Percentiles rank a stretch among this genome's conserved stretches.
phyloP scores from a whole-genome alignment of 2,113 vertebrate species.

The Psittacula cyanocephala region DNA sequence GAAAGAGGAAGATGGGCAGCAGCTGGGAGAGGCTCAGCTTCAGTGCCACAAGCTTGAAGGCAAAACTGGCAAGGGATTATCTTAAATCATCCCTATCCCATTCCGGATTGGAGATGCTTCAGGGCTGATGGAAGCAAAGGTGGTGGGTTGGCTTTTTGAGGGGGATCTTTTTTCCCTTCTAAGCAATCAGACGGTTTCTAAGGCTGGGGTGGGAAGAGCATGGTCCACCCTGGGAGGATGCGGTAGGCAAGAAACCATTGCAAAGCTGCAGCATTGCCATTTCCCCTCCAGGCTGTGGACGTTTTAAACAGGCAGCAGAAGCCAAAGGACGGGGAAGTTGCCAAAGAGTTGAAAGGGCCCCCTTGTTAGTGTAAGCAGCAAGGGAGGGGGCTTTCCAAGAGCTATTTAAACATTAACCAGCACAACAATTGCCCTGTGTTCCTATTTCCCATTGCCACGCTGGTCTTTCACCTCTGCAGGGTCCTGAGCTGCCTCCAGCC shows the following conservation, averaged over 20 bases:
- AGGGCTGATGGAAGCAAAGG: not conserved
- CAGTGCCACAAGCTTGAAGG: not conserved
- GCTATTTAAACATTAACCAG: slow-evolving; percentile 44
- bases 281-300: not conserved
- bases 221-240: not conserved
- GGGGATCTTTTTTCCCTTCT: not conserved
- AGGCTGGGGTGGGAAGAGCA: not conserved
- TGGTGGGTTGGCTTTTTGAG: not conserved
- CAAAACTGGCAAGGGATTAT: not conserved
- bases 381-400: not conserved
- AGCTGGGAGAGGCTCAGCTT: not conserved
- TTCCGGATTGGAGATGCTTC: not conserved
- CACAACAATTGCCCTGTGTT: not conserved
- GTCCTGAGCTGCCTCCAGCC: not conserved
- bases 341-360: not conserved
- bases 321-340: not conserved
- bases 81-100: not conserved
- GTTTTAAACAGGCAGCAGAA: not conserved
- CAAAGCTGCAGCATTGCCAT: not conserved
- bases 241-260: not conserved
- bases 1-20: slow-evolving; percentile 17
- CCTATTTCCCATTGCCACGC: rapidly evolving
- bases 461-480: not conserved
- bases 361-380: not conserved
- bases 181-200: not conserved